Evolutionary conservation across 2,113 vertebrate species (phyloP).

Genomic region (Syrmaticus mikado): DNA sequence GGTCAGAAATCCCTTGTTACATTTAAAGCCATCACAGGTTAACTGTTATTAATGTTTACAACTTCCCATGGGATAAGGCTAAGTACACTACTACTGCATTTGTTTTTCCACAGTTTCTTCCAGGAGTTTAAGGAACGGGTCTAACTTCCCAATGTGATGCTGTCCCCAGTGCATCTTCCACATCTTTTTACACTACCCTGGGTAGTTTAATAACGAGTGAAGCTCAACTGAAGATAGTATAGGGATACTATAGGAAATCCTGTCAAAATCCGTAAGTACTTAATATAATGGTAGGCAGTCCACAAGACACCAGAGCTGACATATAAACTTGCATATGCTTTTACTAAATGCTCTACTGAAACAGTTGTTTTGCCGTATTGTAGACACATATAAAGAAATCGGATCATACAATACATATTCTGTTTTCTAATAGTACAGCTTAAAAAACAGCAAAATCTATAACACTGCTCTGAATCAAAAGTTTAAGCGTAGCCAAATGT

Average conservation of each 20-base stretch:
- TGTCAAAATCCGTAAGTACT: background rate
- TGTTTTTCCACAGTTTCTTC: constrained; percentile 12
- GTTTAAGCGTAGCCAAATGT: constrained; percentile 5
- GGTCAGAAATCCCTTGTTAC: constrained; percentile 44
- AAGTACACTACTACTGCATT: background rate
- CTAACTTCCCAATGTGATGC: background rate
- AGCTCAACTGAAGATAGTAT: background rate
- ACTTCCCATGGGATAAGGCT: background rate
- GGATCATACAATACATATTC: background rate
- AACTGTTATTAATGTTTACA: constrained; percentile 43
- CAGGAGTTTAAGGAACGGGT: constrained; percentile 24
- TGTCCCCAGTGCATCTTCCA: background rate
- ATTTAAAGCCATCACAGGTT: constrained; percentile 41
- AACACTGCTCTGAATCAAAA: constrained; percentile 42
- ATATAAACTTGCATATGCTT: background rate
- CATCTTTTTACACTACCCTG: background rate
- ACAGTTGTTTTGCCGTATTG: background rate
- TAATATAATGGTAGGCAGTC: background rate
- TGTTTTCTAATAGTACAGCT: background rate
- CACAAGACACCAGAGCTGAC: background rate
- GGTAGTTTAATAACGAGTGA: background rate
- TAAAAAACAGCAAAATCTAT: constrained; percentile 11
- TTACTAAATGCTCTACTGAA: background rate
- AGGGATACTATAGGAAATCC: background rate
- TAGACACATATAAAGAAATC: background rate